Base-by-base conservation (phyloP, 2,797 vertebrate species). In the Serranus cabrilla region DNA sequence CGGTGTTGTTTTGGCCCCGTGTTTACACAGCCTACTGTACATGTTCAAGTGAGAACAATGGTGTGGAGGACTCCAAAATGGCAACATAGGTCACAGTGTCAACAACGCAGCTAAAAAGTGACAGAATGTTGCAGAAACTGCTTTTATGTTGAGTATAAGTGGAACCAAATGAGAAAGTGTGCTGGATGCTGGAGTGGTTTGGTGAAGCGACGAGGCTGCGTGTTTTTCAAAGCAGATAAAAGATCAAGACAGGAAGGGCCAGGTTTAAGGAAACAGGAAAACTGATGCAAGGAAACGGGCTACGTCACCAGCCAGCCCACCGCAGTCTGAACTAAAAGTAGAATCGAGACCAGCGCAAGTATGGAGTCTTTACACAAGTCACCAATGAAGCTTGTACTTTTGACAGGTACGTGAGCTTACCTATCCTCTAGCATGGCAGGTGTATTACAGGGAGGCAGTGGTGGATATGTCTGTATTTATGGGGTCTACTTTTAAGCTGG, bases 241-340 rank as follows among this genome's bases (percentile, higher is more conserved):
- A 91, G 87, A 85, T 79, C 84, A 76, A 80, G 83, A 94, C 94
- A 95, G 95, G 95, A 96, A 95, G 94, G 95, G 95, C 88, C 93
- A 94, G 93, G 94, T 94, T 95, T 89, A 90, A 88, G 91, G 92
- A 95, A 96, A 96, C 95, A 96, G 95, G 95, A 96, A 95, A 89
- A 73, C 78, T 91, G 92, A 94, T 92, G 92, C 83, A 83, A 94
- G 95, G 95, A 96, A 96, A 78, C 64, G 83, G 81, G 67, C 31
- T 23, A 88, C 93, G 95, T 95, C 95, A 95, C 74, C 72, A 91
- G 87, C 88, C 93, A 70, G 80, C 89, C 92, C 91, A 82, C 89
- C 74, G 23, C 83, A 80, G 80, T 54, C 89, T 74, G 85, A 66
- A 81, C 87, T 92, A 87, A 93, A 94, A 94, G 92, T 91, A 59